phyloP scores from a whole-genome alignment of 2,113 vertebrate species.

The Agelaius tricolor region DNA sequence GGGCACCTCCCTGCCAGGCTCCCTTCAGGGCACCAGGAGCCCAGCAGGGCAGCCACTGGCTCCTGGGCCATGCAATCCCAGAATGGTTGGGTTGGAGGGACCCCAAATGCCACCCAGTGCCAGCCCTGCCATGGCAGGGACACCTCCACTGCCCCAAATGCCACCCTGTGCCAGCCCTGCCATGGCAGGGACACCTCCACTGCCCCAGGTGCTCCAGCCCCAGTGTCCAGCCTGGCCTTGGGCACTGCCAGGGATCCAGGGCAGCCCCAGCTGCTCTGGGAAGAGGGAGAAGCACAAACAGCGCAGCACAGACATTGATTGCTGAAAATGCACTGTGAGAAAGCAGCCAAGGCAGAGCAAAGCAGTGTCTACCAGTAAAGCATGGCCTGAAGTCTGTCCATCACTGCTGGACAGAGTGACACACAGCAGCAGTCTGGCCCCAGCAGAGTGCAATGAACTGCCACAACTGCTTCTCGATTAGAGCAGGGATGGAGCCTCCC shows the following conservation, averaged over 20 bases:
- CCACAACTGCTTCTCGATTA: background rate
- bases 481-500: background rate
- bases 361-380: background rate
- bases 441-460: background rate
- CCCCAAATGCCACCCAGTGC: too few relatives aligned
- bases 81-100: too few relatives aligned
- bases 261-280: too few relatives aligned
- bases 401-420: background rate
- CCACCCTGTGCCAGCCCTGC: too few relatives aligned
- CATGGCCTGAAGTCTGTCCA: rapidly evolving
- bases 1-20: background rate
- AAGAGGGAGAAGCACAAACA: background rate
- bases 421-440: background rate
- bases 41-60: background rate
- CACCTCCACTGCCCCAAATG: too few relatives aligned
- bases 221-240: too few relatives aligned
- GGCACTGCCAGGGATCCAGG: too few relatives aligned
- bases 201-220: too few relatives aligned
- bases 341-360: background rate
- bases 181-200: too few relatives aligned
- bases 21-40: background rate
- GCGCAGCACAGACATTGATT: background rate
- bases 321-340: background rate
- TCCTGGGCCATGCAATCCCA: rapidly evolving
- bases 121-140: too few relatives aligned